These are phyloP conservation scores for Pampus argenteus DNA, from an alignment of 2,797 vertebrate species.

Conservation along the genomic window DNA sequence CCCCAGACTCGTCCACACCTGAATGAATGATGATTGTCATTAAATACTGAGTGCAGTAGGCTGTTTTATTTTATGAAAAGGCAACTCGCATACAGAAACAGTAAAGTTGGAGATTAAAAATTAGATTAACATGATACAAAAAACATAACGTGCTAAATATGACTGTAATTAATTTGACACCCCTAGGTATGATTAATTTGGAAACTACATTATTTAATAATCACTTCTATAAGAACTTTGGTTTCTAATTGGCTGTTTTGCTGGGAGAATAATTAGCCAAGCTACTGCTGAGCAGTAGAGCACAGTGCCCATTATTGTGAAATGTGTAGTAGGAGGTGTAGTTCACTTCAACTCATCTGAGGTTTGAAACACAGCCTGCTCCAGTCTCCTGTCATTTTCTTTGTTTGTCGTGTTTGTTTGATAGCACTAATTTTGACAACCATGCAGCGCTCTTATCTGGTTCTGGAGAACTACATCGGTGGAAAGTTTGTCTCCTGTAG, in stretches of 20 bases:
- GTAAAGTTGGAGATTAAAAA: no score
- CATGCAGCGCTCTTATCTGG: constrained; percentile 73
- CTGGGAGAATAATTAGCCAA: constrained; percentile 21
- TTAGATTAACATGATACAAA: no score
- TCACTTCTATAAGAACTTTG: no score
- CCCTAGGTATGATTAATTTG: no score
- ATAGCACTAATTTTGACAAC: neutral
- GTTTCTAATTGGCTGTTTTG: neutral
- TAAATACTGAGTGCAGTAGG: no score
- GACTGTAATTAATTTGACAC: neutral
- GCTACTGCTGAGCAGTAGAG: neutral
- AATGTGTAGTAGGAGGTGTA: constrained; percentile 35
- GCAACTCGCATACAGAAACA: no score
- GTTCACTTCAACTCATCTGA: no score
- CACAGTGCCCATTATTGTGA: constrained; percentile 6
- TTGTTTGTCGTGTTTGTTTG: neutral
- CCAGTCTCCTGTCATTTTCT: neutral
- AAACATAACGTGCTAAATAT: no score
- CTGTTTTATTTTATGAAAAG: no score
- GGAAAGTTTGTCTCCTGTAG: constrained; percentile 89
- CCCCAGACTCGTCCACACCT: no score
- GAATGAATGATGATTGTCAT: no score
- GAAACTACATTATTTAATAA: neutral
- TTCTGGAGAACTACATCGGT: constrained; percentile 93
- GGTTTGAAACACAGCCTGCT: neutral